phyloP scores from a whole-genome alignment of 2,888 invertebrate genomes.

The Drosophila suboccidentalis region DNA sequence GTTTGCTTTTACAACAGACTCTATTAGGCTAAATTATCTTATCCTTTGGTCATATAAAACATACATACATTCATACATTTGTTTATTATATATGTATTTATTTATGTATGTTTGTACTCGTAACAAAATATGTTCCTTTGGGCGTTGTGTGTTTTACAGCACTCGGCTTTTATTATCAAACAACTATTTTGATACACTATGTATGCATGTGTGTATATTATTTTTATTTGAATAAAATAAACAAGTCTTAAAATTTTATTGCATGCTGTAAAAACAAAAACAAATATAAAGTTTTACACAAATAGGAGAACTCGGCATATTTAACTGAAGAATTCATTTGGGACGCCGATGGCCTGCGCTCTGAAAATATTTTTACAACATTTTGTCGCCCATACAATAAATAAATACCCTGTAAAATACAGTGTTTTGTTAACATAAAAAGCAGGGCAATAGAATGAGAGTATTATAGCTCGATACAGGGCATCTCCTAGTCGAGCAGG shows the following conservation, averaged over 20 bases:
- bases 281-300: conserved; percentile 41
- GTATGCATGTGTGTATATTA: conserved; percentile 6
- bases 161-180: conserved; percentile 31
- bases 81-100: background rate
- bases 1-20: conserved; percentile 24
- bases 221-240: conserved; percentile 69
- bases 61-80: background rate
- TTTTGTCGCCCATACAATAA: conserved; percentile 39
- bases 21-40: background rate
- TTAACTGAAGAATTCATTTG: conserved; percentile 40
- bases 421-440: background rate
- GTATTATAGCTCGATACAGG: background rate
- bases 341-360: conserved; percentile 51
- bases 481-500: background rate
- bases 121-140: conserved; percentile 17
- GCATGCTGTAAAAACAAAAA: conserved; percentile 11
- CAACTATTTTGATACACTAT: conserved; percentile 50
- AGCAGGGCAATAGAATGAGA: background rate
- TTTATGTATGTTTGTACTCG: background rate
- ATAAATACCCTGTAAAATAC: conserved; percentile 6
- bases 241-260: conserved; percentile 36
- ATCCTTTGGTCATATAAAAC: conserved; percentile 9
- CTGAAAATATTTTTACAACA: conserved; percentile 74
- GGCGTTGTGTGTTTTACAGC: conserved; percentile 35
- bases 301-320: conserved; percentile 17